phyloP scores from a whole-genome alignment of 2,797 vertebrate species.

The Anabacerthia variegaticeps region DNA sequence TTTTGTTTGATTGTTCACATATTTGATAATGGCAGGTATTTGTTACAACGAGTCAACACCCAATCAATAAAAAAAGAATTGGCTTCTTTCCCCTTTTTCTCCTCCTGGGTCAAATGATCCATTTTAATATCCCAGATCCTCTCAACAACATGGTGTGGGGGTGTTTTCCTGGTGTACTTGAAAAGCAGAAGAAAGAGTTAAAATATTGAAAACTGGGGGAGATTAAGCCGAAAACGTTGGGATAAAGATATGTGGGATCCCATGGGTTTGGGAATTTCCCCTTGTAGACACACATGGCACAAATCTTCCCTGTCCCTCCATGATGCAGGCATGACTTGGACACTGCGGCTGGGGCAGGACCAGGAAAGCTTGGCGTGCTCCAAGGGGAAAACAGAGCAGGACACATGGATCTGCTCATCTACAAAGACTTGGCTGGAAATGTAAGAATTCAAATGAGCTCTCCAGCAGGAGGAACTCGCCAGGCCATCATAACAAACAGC shows the following conservation, averaged over 20 bases:
- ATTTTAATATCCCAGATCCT: neutral
- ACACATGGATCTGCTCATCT: slow-evolving; percentile 16
- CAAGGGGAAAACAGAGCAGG: neutral
- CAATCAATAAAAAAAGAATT: neutral
- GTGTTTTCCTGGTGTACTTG: neutral
- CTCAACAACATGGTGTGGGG: neutral
- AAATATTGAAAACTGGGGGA: neutral
- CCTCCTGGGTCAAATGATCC: neutral
- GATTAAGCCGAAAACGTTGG: neutral
- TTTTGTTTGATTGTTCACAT: neutral
- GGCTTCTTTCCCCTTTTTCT: neutral
- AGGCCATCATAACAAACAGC: slow-evolving; percentile 24
- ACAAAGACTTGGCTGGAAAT: slow-evolving; percentile 34
- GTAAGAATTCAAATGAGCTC: neutral
- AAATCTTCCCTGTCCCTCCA: neutral
- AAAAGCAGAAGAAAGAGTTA: neutral
- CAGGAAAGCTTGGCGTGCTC: neutral
- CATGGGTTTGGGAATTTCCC: neutral
- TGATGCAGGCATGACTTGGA: neutral
- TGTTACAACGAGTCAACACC: neutral
- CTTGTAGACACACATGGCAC: neutral
- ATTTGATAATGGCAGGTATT: neutral
- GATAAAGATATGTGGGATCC: neutral
- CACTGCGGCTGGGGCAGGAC: neutral
- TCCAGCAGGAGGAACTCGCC: neutral